These are phyloP conservation scores for Actinernus sp. DNA, from an alignment of 92 coral and sea anemone species.

Conservation along the genomic window DNA sequence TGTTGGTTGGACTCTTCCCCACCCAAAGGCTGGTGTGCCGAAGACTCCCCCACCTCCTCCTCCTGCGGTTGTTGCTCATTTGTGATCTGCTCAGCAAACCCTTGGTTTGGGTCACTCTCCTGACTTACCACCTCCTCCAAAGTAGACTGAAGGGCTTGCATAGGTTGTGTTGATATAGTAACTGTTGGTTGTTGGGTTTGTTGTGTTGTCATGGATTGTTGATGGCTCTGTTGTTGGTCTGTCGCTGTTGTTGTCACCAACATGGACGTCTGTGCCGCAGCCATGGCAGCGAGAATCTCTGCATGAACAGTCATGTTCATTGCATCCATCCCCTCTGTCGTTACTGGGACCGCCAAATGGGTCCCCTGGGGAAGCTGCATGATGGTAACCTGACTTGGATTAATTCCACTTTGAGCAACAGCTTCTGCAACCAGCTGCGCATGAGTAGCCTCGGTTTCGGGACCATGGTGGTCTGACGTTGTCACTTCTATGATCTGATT, in stretches of 20 bases:
- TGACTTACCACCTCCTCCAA: slow-evolving; percentile 6
- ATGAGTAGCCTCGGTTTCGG: slow-evolving; percentile 57
- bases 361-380: slow-evolving; percentile 59
- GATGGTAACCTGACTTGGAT: slow-evolving; percentile 49
- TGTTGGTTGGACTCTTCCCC: background rate
- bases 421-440: slow-evolving; percentile 68
- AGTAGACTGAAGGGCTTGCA: slow-evolving; percentile 29
- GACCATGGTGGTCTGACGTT: slow-evolving; percentile 60
- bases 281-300: slow-evolving; percentile 93
- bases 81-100: too few relatives aligned
- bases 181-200: slow-evolving; percentile 9
- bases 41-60: slow-evolving; percentile 6
- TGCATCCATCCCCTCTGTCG: slow-evolving; percentile 68
- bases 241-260: slow-evolving; percentile 43
- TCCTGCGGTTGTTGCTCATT: slow-evolving; percentile 20
- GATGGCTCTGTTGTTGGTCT: slow-evolving; percentile 33
- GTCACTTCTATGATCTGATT: slow-evolving; percentile 76
- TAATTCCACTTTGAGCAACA: slow-evolving; percentile 46
- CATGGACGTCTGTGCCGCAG: slow-evolving; percentile 75
- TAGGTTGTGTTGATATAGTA: slow-evolving; percentile 36
- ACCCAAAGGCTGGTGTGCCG: background rate
- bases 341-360: slow-evolving; percentile 62
- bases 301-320: slow-evolving; percentile 84
- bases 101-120: slow-evolving; percentile 23
- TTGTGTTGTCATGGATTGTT: slow-evolving; percentile 7